phyloP scores from a whole-genome alignment of 2,888 invertebrate species.

The Drepana falcataria region DNA sequence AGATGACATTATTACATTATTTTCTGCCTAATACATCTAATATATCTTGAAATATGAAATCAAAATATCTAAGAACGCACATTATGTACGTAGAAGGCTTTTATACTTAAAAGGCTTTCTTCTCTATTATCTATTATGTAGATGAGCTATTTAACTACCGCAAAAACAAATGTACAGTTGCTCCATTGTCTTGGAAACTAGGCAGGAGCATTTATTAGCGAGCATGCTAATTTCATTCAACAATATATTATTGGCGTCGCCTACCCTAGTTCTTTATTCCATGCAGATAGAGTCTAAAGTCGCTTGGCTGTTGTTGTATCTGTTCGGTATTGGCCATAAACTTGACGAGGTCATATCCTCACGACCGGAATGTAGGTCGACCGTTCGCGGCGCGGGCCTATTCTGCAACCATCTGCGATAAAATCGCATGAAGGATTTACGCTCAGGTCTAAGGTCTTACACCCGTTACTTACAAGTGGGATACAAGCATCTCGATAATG shows the following conservation, averaged over 20 bases:
- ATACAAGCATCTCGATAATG: not conserved
- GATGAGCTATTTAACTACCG: not conserved
- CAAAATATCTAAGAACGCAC: no score
- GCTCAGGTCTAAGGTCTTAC: not conserved
- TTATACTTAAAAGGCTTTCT: not conserved
- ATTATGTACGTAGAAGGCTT: not conserved
- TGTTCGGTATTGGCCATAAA: constrained; percentile 54
- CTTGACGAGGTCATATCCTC: constrained; percentile 58
- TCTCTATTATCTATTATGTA: not conserved
- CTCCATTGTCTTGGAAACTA: constrained; percentile 1
- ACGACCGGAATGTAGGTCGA: constrained; percentile 64
- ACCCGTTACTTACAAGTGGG: constrained; percentile 1
- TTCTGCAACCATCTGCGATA: constrained; percentile 26
- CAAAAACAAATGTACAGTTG: constrained; percentile 1
- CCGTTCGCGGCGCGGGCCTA: constrained; percentile 41
- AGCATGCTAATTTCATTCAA: constrained; percentile 1
- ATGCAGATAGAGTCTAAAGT: constrained; percentile 8
- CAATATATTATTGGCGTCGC: not conserved
- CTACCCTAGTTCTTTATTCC: constrained; percentile 13
- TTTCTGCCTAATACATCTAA: no score
- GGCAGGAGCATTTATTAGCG: constrained; percentile 1
- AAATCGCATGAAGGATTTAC: constrained; percentile 2
- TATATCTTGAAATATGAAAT: no score
- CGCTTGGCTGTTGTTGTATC: constrained; percentile 18
- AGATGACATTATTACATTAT: no score